Conservation (phyloP, 2,797 vertebrate species). For the Hippopotamyrus pictus region DNA sequence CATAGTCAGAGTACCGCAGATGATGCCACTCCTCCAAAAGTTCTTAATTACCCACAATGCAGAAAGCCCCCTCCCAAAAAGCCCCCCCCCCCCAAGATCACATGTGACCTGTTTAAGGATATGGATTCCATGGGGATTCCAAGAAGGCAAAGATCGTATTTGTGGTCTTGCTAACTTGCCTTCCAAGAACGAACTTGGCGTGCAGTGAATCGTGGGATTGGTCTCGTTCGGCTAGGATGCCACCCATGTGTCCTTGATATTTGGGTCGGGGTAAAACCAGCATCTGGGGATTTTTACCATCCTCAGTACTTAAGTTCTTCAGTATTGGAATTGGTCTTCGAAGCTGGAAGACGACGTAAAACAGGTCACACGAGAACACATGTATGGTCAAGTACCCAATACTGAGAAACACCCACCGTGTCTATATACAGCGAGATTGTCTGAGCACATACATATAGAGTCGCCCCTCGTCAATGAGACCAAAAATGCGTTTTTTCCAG, state of each 20-base stretch:
- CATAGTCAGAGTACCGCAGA: background rate
- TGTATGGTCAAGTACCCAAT: background rate
- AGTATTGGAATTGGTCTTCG: background rate
- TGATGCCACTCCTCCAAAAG: background rate
- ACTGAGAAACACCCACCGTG: background rate
- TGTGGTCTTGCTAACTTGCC: background rate
- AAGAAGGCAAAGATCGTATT: background rate
- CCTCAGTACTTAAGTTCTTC: background rate
- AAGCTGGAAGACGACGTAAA: background rate
- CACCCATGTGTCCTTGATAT: too few relatives aligned
- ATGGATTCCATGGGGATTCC: background rate
- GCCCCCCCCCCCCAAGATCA: background rate
- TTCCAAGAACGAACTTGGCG: background rate
- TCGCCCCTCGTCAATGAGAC: background rate
- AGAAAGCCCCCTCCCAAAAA: background rate
- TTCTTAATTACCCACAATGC: background rate
- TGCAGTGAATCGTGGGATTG: background rate
- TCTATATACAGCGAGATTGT: background rate
- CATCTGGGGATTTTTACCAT: background rate
- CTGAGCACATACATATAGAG: background rate
- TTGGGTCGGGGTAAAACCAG: too few relatives aligned
- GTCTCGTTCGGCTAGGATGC: too few relatives aligned
- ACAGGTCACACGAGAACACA: background rate
- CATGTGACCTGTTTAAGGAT: background rate
- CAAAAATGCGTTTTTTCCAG: background rate